Base-by-base conservation (phyloP, 2,797 vertebrate species). In the Cossypha caffra region DNA sequence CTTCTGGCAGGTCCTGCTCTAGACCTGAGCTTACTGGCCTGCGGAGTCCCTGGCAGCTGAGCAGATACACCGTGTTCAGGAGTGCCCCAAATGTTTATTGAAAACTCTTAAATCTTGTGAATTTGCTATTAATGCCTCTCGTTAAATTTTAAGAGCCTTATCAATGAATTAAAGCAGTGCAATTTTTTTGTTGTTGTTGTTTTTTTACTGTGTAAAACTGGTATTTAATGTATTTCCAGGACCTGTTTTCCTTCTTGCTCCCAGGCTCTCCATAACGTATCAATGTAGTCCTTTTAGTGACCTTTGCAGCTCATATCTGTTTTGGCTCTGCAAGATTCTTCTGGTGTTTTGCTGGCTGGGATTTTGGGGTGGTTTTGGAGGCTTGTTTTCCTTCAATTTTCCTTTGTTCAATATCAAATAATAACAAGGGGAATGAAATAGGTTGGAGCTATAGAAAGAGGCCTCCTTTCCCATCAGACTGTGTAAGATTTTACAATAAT, bases 71-170 rank as follows among this genome's bases (percentile, higher is more conserved):
- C 15, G 11, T 16, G 13, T 66, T 20, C 21, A 81, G 10, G 7
- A 2, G 15, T 75, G 48, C 45, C 59, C 19, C 67, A 63, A 18
- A 33, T 43, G 81, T 58, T 35, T 35, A 25, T 73, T 75, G 72
- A 69, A 54, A 86, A 62, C 11, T 73, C 33, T 64, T 86, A 86
- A 29, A 55, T 55, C 51, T 71, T 62, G 48, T 66, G 48, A 92
- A 92, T 87, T 91, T 69, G 37, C 84, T 85, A 54, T 71, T 93
- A 93, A 52, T 73, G 28, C 8, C 55, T 85, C 77, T 73, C 73
- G 43, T 92, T 92, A 95, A 96, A 73, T 79, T 94, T 92, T 94
- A 93, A 89, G 43, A 20, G 18, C 55, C 33, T 87, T 94, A 95
- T 94, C 94, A 89, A 25, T 73, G 40, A 79, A 55, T 73, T 63